Evolutionary conservation across 53 echinoderm and acorn worm genomes (phyloP), one percentile per base, ranked within the genome.

Genomic region (Astropecten irregularis): DNA sequence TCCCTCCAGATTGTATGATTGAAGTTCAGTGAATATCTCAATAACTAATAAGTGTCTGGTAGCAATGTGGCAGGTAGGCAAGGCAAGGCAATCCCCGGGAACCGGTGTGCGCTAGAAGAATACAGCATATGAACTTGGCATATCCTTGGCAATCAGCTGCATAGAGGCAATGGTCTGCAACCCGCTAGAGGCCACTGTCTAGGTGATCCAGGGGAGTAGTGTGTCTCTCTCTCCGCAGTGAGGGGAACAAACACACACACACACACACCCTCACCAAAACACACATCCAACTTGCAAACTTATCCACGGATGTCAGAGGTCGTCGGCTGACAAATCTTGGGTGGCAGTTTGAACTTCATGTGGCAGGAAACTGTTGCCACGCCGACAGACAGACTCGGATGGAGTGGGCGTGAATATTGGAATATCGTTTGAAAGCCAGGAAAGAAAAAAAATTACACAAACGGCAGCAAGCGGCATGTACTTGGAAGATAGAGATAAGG

Each of bases 321-420:
- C 79, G 61, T 19, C 19, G 47, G 47, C 47, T 79, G 79, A 79
- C 79, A 79, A 61, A 79, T 79, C 79, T 62, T n/a, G 46, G 61
- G 28, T 62, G 79, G 79, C 79, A 47, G 79, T 62, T 42, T 61
- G 61, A 46, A 51, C 18, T 61, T 48, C 49, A 62, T 79, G 44
- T 2, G 61, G 61, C 47, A 79, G 79, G 63, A 60, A 68, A 68
- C 46, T 13, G 68, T 68, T 68, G 68, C 29, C 46, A 68, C 26
- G 46, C 42, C 46, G 15, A 68, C 68, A 64, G 64, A 11, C 68
- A 7, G 68, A 40, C 68, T 68, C 27, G 42, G 28, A 7, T 2
- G 8, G 68, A 42, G 16, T 23, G 3, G 46, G 25, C 47, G 47
- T 46, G 47, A 46, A 46, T n/a, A n/a, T n/a, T n/a, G n/a, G n/a